These are phyloP conservation scores for Psilopsiagon aurifrons DNA, from an alignment of 2,113 vertebrate species.

Conservation along the genomic window DNA sequence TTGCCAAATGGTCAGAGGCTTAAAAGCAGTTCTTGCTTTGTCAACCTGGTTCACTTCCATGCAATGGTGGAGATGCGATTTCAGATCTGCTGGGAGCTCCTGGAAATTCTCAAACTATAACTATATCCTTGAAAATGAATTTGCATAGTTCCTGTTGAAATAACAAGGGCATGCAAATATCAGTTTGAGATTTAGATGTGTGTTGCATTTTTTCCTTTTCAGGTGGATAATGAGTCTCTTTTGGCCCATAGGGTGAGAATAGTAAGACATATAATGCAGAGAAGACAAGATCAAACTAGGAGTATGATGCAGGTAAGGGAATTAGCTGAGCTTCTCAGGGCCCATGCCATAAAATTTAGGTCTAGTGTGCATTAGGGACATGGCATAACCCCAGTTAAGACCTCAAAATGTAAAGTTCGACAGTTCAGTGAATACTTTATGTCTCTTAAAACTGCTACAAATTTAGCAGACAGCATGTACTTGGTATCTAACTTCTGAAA, in stretches of 20 bases:
- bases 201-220: constrained; percentile 38
- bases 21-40: neutral
- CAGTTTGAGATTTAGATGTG: constrained; percentile 36
- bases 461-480: neutral
- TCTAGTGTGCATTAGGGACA: neutral
- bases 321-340: neutral
- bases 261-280: neutral
- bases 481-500: constrained; percentile 26
- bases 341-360: neutral
- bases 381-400: neutral
- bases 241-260: constrained; percentile 26
- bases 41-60: neutral
- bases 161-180: constrained; percentile 61
- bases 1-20: neutral
- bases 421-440: neutral
- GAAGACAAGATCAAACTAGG: neutral
- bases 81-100: constrained; percentile 13
- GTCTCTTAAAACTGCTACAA: neutral
- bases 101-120: neutral
- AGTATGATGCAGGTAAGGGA: neutral
- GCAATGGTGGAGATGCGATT: neutral
- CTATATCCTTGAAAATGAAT: constrained; percentile 29
- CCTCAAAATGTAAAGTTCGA: neutral
- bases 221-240: constrained; percentile 59
- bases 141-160: constrained; percentile 42